Evolutionary conservation across 23 tunicate species (phyloP).

Genomic region (Corella eumyota): DNA sequence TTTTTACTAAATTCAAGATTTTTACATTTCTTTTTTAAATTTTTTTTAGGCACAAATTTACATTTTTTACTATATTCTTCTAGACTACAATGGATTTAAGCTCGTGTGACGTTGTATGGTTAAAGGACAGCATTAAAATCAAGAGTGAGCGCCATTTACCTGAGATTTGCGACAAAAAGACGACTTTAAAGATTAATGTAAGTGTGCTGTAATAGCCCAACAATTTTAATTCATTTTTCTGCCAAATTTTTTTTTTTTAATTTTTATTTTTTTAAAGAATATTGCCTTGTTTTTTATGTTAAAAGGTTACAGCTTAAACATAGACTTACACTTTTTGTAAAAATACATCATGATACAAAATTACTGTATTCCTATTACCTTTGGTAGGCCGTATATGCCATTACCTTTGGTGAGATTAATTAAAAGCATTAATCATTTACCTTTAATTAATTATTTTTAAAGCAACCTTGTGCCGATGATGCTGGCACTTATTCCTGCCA

Average conservation of each 20-base stretch:
- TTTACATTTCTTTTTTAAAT: background rate
- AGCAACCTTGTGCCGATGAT: constrained; percentile 70
- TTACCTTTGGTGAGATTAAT: no score
- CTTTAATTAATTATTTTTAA: constrained; percentile 2
- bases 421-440: no score
- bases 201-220: background rate
- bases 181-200: constrained; percentile 36
- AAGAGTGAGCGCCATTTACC: constrained; percentile 15
- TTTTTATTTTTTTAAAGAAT: background rate
- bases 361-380: no score
- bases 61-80: no score
- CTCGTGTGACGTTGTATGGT: constrained; percentile 32
- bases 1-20: background rate
- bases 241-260: background rate
- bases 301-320: no score
- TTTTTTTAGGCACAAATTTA: background rate
- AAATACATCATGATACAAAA: no score
- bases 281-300: no score
- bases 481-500: constrained; percentile 76
- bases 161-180: constrained; percentile 5
- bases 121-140: constrained; percentile 34
- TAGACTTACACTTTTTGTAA: no score
- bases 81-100: no score
- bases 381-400: no score
- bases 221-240: background rate